Evolutionary conservation across 2,888 invertebrate genomes (phyloP), one percentile per base, ranked within the genome.

Genomic region (Lordiphosa fenestrarum): DNA sequence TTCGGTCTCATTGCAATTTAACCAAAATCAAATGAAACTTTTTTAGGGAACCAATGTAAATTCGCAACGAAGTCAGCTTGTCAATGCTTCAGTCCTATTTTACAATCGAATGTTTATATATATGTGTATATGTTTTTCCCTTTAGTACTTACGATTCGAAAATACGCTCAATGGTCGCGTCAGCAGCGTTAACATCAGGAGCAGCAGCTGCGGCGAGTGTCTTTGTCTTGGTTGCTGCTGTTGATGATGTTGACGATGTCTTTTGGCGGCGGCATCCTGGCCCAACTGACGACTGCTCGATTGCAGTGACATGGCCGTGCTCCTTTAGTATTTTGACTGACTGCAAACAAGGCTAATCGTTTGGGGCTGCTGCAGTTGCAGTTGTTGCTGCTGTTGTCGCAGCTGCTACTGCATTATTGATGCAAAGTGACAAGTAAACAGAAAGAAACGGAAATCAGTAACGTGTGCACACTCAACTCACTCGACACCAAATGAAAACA

Each of bases 121-220:
- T 30, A 9, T 30, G 7, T 30, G 7, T 7, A 9, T 1, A 2
- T 19, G 6, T 23, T 5, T 23, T 23, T 10, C n/a, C 4, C 9
- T 25, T 7, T 2, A 40, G 39, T 78, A 78, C 78, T 78, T 76
- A 78, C 78, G 78, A 41, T 78, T 78, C 38, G 81, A 66, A 44
- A 69, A 53, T 35, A 35, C 77, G 71, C 66, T 65, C 46, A 67
- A 56, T 7, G 78, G 78, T 3, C 71, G 81, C 42, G 64, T 63
- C 25, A 78, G 63, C 15, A 78, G 65, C 53, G 70, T 73, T 30
- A 81, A 42, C 71, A 81, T 52, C 50, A 78, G 54, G 37, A 77
- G 52, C 52, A 71, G 35, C 57, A 76, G 46, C 39, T 64, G 68
- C 36, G 53, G 48, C 30, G 56, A 53, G 30, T 55, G 52, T 53